Evolutionary conservation across 2,888 invertebrate species (phyloP).

Genomic region (Megaustenia siamemsis): DNA sequence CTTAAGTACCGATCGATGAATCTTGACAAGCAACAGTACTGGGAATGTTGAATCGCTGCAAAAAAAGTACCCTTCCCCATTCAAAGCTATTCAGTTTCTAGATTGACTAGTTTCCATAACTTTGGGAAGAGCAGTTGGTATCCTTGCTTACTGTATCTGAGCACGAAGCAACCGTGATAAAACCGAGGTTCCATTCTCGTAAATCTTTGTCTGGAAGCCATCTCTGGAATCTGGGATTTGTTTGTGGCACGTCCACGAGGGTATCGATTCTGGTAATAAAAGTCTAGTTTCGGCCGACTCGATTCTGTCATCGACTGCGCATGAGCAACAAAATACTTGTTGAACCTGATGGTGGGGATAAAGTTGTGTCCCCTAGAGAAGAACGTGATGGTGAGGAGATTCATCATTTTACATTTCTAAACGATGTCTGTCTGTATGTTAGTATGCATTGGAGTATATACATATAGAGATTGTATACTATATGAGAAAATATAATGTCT

Average conservation of each 20-base stretch:
- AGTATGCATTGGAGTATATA: too few species aligned
- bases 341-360: not conserved
- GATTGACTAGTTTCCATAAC: not conserved
- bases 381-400: not conserved
- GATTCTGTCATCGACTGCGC: not conserved
- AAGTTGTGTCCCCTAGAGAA: not conserved
- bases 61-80: too few species aligned
- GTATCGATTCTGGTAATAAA: not conserved
- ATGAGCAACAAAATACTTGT: not conserved
- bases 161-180: constrained; percentile 33
- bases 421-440: too few species aligned
- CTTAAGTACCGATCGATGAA: too few species aligned
- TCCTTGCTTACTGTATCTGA: constrained; percentile 3
- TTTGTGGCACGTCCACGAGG: constrained; percentile 20
- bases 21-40: too few species aligned
- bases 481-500: too few species aligned
- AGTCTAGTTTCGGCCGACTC: constrained; percentile 21
- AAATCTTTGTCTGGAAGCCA: constrained; percentile 17
- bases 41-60: not conserved
- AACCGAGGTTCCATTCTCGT: not conserved
- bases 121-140: not conserved
- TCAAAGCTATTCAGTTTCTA: not conserved
- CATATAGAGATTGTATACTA: too few species aligned
- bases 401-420: too few species aligned
- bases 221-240: constrained; percentile 7